Evolutionary conservation across 1,140 invertebrate genomes (phyloP).

Genomic region (Drosophila athabasca): DNA sequence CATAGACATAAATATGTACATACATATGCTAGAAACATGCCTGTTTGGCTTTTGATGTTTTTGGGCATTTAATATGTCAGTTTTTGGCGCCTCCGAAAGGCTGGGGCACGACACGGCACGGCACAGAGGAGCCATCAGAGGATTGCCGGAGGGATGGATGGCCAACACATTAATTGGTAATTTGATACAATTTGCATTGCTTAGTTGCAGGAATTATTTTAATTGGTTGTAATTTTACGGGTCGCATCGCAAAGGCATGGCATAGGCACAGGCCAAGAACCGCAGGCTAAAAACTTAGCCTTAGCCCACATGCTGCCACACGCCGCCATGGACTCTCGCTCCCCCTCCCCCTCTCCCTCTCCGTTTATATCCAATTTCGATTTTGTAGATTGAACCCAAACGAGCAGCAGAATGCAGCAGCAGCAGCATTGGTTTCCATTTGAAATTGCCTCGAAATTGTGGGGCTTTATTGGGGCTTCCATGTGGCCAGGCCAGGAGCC

Average conservation of each 20-base stretch:
- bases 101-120: neutral
- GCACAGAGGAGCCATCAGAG: neutral
- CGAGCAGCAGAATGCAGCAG: neutral
- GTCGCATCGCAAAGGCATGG: neutral
- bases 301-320: constrained; percentile 14
- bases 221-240: constrained; percentile 52
- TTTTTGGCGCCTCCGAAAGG: constrained; percentile 35
- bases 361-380: too few species aligned
- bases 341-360: neutral
- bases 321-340: neutral
- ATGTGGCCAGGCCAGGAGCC: too few species aligned
- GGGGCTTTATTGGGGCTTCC: too few species aligned
- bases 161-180: constrained; percentile 47
- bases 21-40: neutral
- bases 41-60: constrained; percentile 46
- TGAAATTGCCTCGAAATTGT: too few species aligned
- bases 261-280: constrained; percentile 4
- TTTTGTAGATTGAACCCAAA: too few species aligned
- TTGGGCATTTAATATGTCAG: constrained; percentile 57
- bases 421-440: neutral
- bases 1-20: neutral
- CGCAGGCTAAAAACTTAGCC: constrained; percentile 29
- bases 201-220: constrained; percentile 44
- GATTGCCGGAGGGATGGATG: neutral
- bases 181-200: constrained; percentile 57